A percentile compares a stretch with the other conserved stretches of the same genome.
Conservation (phyloP, 2,888 invertebrate species). For the Nemapogon koenigi region DNA sequence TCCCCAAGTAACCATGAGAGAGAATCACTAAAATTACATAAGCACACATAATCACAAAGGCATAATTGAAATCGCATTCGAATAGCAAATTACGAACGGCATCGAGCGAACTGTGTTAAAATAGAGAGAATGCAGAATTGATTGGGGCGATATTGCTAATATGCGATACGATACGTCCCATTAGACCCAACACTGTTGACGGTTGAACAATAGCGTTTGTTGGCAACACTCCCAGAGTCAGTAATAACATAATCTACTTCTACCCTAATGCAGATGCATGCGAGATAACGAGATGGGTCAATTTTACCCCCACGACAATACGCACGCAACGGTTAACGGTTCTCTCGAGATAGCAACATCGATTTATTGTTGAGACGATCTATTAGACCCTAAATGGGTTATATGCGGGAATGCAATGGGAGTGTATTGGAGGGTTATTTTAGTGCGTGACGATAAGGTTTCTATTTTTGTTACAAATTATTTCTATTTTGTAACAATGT, state of each 20-base stretch:
- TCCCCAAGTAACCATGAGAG: too few relatives aligned
- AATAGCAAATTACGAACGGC: too few relatives aligned
- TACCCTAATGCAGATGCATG: constrained; percentile 25
- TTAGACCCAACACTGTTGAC: constrained; percentile 5
- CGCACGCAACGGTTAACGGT: too few relatives aligned
- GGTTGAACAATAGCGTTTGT: constrained; percentile 24
- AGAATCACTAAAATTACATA: too few relatives aligned
- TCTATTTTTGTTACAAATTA: too few relatives aligned
- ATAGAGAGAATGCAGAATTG: too few relatives aligned
- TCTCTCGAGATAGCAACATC: neutral
- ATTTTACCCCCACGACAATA: constrained; percentile 15
- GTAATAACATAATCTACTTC: constrained; percentile 51
- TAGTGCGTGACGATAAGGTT: too few relatives aligned
- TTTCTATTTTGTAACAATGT: too few relatives aligned
- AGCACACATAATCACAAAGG: too few relatives aligned
- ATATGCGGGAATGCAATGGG: constrained; percentile 31
- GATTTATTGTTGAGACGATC: constrained; percentile 36
- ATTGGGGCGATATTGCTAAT: constrained; percentile 4
- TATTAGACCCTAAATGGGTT: constrained; percentile 55
- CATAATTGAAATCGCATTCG: too few relatives aligned
- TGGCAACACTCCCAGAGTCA: constrained; percentile 19
- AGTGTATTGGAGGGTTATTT: too few relatives aligned
- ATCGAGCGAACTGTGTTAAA: neutral
- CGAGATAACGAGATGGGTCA: constrained; percentile 8
- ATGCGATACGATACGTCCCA: constrained; percentile 2